Base-by-base conservation (phyloP, 1,140 invertebrate species). In the Frieseomelitta varia region DNA sequence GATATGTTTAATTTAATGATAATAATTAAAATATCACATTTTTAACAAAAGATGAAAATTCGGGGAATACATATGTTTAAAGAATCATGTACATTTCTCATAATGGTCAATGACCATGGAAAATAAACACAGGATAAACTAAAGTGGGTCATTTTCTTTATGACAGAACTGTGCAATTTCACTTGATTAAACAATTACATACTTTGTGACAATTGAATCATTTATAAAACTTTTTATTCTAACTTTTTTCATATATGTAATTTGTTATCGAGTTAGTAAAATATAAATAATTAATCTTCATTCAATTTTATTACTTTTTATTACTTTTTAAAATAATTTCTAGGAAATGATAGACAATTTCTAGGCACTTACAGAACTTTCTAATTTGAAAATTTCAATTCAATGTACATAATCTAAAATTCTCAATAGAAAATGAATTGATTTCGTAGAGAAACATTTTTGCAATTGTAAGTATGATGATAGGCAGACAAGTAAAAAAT, bases 71-170 rank as follows among this genome's bases (percentile, higher is more conserved):
- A 39, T n/a, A 56, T 24, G 21, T 10, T 61, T 63, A 61, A 27
- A 63, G 53, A 73, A 61, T 6, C 17, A 24, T 72, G 75, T 55
- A 71, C n/a, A 80, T 47, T 85, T 82, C 74, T 65, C 79, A 76
- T 61, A 77, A 65, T 81, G 88, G 80, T 88, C 88, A 91, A 90
- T 90, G 85, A 82, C 87, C 73, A 81, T 67, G 75, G 72, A 85
- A 77, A 77, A 90, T 87, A 84, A 73, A 73, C 55, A 72, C 77
- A 71, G 63, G 53, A 34, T 58, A 39, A 53, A 77, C 67, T 69
- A 53, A 91, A 91, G 88, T 88, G 67, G 90, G 88, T 88, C 87
- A 84, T 76, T 53, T 81, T 87, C 84, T 91, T 83, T 79, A 87
- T 81, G 79, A n/a, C 81, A 77, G 71, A 87, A 89, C 82, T 85